A percentile compares a stretch with the other conserved stretches of the same genome.
phyloP scores from a whole-genome alignment of 1,140 invertebrate genomes.

The Apis dorsata region DNA sequence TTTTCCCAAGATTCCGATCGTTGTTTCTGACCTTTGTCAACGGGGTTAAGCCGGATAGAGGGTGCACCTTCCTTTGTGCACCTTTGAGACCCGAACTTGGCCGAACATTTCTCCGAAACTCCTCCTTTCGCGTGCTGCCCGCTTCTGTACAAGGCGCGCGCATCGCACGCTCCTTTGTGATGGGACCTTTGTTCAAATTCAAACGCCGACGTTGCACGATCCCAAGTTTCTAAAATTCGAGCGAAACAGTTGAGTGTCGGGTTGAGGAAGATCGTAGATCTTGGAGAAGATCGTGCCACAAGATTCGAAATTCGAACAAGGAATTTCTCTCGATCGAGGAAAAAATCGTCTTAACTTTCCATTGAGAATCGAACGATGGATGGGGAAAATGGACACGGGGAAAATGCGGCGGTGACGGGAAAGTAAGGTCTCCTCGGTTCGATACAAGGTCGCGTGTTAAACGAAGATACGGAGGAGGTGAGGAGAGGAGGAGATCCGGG shows the following conservation, averaged over 20 bases:
- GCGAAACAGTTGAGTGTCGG: too few relatives aligned
- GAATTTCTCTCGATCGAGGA: too few relatives aligned
- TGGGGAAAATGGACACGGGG: background rate
- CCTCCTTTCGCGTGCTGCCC: background rate
- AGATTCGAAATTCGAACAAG: too few relatives aligned
- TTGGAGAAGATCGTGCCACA: too few relatives aligned
- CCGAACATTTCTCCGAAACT: conserved; percentile 6
- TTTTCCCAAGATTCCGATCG: conserved; percentile 46
- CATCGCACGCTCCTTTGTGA: conserved; percentile 33
- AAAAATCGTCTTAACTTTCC: too few relatives aligned
- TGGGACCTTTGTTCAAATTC: conserved; percentile 37
- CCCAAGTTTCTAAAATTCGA: too few relatives aligned
- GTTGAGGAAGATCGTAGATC: too few relatives aligned
- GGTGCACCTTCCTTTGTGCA: conserved; percentile 8
- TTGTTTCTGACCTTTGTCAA: conserved; percentile 47
- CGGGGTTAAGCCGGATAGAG: background rate
- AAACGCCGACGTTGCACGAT: conserved; percentile 10
- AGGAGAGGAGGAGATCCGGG: too few relatives aligned
- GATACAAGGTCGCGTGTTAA: conserved; percentile 6
- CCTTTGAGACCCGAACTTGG: conserved; percentile 14
- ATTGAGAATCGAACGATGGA: too few relatives aligned
- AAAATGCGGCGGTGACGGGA: too few relatives aligned
- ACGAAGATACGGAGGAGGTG: background rate
- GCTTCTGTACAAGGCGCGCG: background rate
- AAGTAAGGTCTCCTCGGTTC: background rate